A percentile compares a stretch with the other conserved stretches of the same genome.
These are phyloP conservation scores for Cylindroiulus punctatus DNA, from an alignment of 2,888 invertebrate genomes.

Conservation along the genomic window DNA sequence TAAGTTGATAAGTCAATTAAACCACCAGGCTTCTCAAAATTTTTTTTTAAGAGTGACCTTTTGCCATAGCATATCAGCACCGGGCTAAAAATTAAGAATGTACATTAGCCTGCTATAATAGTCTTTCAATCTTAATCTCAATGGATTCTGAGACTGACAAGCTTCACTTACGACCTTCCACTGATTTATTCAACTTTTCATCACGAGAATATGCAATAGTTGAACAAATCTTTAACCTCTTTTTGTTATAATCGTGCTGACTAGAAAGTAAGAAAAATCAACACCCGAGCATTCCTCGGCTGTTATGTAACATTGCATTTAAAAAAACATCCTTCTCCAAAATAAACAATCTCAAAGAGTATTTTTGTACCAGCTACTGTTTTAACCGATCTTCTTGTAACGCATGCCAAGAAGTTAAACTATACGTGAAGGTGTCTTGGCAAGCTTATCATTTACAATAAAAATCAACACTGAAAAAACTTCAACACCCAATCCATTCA, in stretches of 20 bases:
- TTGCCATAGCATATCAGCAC: background rate
- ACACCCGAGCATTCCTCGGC: background rate
- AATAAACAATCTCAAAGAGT: background rate
- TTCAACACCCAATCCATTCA: no score
- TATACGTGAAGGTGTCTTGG: background rate
- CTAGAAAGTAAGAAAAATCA: background rate
- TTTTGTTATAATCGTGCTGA: background rate
- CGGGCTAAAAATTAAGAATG: no score
- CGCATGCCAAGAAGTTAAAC: background rate
- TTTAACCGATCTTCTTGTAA: background rate
- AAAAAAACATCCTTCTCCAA: background rate
- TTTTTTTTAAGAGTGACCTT: background rate
- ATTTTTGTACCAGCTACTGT: constrained; percentile 7
- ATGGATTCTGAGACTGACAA: background rate
- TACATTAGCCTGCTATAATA: background rate
- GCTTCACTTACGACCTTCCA: background rate
- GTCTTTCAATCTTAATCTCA: background rate
- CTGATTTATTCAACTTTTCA: background rate
- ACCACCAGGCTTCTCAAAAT: background rate
- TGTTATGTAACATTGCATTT: background rate
- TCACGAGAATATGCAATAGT: background rate
- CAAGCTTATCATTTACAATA: background rate
- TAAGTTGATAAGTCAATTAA: background rate
- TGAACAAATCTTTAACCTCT: background rate
- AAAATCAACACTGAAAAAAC: no score